Evolutionary conservation across 2,797 vertebrate species (phyloP).

Genomic region (Alosa sapidissima): DNA sequence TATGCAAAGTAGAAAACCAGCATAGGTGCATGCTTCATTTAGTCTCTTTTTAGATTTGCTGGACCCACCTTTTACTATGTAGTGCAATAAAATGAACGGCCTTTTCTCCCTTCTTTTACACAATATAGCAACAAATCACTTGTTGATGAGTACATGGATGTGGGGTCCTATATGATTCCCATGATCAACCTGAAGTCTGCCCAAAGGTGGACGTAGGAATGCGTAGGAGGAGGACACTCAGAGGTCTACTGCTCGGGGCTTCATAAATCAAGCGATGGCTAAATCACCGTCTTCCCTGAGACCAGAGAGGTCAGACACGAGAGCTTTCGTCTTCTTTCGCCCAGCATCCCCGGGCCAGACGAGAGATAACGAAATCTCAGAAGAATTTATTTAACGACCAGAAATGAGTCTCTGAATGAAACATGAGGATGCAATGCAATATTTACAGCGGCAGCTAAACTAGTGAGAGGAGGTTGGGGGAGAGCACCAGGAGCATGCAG

Average conservation of each 20-base stretch:
- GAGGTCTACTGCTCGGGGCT: conserved; percentile 34
- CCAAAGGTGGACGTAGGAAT: conserved; percentile 33
- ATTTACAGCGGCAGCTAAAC: too few species aligned
- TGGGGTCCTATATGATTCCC: not conserved
- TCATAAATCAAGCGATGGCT: conserved; percentile 42
- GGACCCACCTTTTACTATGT: too few species aligned
- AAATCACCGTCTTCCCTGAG: conserved; percentile 33
- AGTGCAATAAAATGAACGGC: too few species aligned
- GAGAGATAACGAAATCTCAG: not conserved
- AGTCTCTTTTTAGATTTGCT: too few species aligned
- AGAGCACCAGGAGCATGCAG: not conserved
- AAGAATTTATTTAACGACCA: not conserved
- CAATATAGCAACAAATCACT: not conserved
- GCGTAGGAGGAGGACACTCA: conserved; percentile 44
- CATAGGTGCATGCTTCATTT: too few species aligned
- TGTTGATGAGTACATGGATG: not conserved
- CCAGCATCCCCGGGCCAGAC: not conserved
- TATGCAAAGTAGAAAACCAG: too few species aligned
- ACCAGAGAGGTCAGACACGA: not conserved
- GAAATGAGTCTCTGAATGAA: not conserved
- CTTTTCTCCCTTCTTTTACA: too few species aligned
- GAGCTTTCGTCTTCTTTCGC: not conserved
- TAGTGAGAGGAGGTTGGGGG: not conserved
- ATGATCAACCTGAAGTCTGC: not conserved
- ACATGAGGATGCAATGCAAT: not conserved